Evolutionary conservation across 2,888 invertebrate species (phyloP).

Genomic region (Iselma pallidipennis): DNA sequence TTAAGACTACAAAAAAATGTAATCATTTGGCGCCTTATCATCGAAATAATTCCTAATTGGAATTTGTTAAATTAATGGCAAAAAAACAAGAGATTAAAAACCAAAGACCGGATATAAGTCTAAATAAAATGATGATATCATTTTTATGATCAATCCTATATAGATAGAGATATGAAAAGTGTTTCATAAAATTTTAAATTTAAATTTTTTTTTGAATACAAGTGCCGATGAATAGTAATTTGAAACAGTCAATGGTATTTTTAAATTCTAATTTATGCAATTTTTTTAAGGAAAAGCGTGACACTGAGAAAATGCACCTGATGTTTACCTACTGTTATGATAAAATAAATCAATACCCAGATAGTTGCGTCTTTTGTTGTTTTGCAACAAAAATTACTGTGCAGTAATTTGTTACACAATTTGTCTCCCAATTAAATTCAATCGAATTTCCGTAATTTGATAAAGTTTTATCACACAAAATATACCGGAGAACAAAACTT

Average conservation of each 20-base stretch:
- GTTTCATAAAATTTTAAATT: not conserved
- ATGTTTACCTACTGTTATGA: not conserved
- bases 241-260: no score
- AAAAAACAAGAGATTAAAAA: not conserved
- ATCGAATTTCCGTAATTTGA: not conserved
- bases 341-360: not conserved
- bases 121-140: not conserved
- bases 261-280: no score
- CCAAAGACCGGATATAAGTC: not conserved
- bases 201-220: not conserved
- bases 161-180: no score
- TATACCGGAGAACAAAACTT: no score
- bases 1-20: no score
- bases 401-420: no score
- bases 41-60: not conserved
- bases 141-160: not conserved
- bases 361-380: not conserved
- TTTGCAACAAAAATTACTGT: not conserved
- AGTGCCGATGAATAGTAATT: not conserved
- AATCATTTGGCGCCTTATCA: no score
- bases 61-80: not conserved
- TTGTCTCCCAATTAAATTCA: not conserved
- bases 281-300: no score
- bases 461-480: not conserved
- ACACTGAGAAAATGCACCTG: not conserved